A percentile compares a stretch with the other conserved stretches of the same genome.
phyloP scores from a whole-genome alignment of 1,140 invertebrate species.

The Drosophila ananassae region DNA sequence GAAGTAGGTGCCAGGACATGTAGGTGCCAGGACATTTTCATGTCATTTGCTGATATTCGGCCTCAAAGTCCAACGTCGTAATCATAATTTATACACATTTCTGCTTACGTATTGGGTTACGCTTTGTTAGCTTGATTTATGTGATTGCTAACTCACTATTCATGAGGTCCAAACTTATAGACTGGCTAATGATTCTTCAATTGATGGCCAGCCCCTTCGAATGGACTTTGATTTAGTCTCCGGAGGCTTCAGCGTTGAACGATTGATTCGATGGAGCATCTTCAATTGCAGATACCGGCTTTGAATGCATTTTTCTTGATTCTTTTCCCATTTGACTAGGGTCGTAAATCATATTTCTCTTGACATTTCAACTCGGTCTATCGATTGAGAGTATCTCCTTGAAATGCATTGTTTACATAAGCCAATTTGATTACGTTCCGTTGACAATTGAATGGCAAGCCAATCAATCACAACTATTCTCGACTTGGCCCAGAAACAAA shows the following conservation, averaged over 20 bases:
- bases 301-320: slow-evolving; percentile 33
- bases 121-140: slow-evolving; percentile 54
- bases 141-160: slow-evolving; percentile 26
- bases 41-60: slow-evolving; percentile 50
- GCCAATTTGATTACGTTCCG: slow-evolving; percentile 75
- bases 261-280: slow-evolving; percentile 44
- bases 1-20: slow-evolving; percentile 60
- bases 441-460: slow-evolving; percentile 67
- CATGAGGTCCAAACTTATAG: slow-evolving; percentile 30
- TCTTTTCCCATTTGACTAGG: slow-evolving; percentile 30
- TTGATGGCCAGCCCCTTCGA: slow-evolving; percentile 12
- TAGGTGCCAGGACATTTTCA: slow-evolving; percentile 71
- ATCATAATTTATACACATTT: slow-evolving; percentile 74
- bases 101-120: slow-evolving; percentile 28
- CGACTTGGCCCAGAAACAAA: slow-evolving; percentile 54
- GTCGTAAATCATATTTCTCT: slow-evolving; percentile 75
- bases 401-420: slow-evolving; percentile 67
- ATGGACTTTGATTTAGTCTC: slow-evolving; percentile 38
- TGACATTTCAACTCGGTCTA: slow-evolving; percentile 69
- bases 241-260: slow-evolving; percentile 12
- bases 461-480: slow-evolving; percentile 70
- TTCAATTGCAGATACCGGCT: slow-evolving; percentile 18
- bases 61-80: slow-evolving; percentile 30
- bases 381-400: slow-evolving; percentile 57
- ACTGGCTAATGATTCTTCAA: slow-evolving; percentile 11